Percentiles rank a stretch among this genome's conserved stretches.
phyloP scores from a whole-genome alignment of 2,797 vertebrate species.

The Chiroxiphia lanceolata region DNA sequence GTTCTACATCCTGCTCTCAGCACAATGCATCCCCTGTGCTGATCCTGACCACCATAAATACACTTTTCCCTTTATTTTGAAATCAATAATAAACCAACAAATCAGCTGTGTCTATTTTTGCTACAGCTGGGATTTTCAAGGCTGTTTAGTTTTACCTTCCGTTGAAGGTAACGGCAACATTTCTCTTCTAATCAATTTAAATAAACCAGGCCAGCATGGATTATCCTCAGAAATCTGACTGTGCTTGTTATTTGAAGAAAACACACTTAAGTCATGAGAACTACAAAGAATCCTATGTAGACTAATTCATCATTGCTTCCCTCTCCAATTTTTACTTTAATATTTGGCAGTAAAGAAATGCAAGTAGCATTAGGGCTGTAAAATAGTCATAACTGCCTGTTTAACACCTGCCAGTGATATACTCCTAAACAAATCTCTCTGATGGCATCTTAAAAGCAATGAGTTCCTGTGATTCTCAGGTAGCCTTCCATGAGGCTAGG shows the following conservation, averaged over 20 bases:
- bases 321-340: not conserved
- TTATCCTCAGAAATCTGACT: not conserved
- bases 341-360: not conserved
- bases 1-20: not conserved
- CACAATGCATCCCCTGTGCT: not conserved
- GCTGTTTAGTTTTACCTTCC: not conserved
- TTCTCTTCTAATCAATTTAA: not conserved
- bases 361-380: not conserved
- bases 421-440: not conserved
- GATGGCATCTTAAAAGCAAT: not conserved
- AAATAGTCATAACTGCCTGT: not conserved
- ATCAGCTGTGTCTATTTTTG: not conserved
- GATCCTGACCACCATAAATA: not conserved
- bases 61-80: not conserved
- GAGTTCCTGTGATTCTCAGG: not conserved
- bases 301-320: not conserved
- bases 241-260: not conserved
- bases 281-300: not conserved
- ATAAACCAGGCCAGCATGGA: not conserved
- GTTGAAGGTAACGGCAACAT: not conserved
- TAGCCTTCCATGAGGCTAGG: not conserved
- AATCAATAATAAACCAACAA: not conserved
- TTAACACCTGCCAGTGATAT: not conserved
- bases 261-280: not conserved
- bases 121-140: not conserved